phyloP scores from a whole-genome alignment of 2,888 invertebrate genomes.

The Drosophila rubida region DNA sequence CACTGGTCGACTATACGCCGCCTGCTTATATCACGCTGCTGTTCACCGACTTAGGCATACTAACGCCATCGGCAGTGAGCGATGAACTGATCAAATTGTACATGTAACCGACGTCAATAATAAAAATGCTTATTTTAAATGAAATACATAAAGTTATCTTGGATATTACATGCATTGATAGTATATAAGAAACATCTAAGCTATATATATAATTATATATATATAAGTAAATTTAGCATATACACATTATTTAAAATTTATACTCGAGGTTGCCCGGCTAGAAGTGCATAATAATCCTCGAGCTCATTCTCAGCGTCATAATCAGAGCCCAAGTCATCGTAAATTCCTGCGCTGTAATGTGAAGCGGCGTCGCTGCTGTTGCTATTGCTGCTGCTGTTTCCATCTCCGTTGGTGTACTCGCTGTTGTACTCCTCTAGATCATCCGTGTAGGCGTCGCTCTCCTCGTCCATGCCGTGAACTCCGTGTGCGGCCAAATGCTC shows the following conservation, averaged over 20 bases:
- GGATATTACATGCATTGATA: slow-evolving; percentile 12
- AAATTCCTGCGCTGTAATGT: slow-evolving; percentile 49
- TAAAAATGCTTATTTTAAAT: slow-evolving; percentile 42
- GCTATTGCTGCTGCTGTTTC: slow-evolving; percentile 58
- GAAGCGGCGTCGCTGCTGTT: slow-evolving; percentile 56
- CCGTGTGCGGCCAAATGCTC: slow-evolving; percentile 56
- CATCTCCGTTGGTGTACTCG: slow-evolving; percentile 71
- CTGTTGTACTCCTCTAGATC: slow-evolving; percentile 70
- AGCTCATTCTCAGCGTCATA: slow-evolving; percentile 54
- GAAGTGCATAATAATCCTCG: slow-evolving; percentile 21
- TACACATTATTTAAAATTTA: slow-evolving; percentile 50
- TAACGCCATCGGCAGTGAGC: slow-evolving; percentile 98
- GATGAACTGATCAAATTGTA: slow-evolving; percentile 99
- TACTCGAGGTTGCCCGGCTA: slow-evolving; percentile 31
- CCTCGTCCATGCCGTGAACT: slow-evolving; percentile 68
- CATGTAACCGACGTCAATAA: slow-evolving; percentile 86
- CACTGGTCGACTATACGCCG: slow-evolving; percentile 98
- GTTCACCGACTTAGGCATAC: slow-evolving; percentile 97
- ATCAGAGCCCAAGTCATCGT: slow-evolving; percentile 63
- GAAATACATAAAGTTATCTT: slow-evolving; percentile 40
- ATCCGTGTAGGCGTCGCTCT: slow-evolving; percentile 72
- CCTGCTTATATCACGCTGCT: slow-evolving; percentile 96
- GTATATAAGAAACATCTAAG: slow-evolving; percentile 22
- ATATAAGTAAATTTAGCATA: slow-evolving; percentile 13
- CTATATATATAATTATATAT: slow-evolving; percentile 3